Evolutionary conservation across 2,113 vertebrate species (phyloP), one percentile per base, ranked within the genome.

Genomic region (Pardalotus punctatus): DNA sequence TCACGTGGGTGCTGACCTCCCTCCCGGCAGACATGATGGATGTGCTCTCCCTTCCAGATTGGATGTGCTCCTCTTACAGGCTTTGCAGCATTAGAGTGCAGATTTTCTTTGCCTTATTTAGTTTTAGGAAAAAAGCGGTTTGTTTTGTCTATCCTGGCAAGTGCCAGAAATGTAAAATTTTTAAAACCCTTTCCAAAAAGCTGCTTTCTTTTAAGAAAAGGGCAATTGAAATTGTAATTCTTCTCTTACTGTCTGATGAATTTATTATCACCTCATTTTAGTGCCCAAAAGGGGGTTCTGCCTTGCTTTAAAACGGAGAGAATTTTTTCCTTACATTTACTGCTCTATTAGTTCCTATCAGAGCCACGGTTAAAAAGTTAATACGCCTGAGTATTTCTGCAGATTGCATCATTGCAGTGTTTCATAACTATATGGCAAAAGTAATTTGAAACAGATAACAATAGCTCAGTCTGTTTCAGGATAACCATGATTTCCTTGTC

Each of bases 381-480:
- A 80, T 92, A 43, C 0, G 58, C 92, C 65, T 60, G 57, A 96
- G 76, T 86, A 73, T 97, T 97, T 96, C 96, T 95, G 80, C 71
- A 87, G 90, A 94, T 97, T 97, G 97, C 97, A 97, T 97, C 70
- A 94, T 94, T 96, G 95, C 71, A 86, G 50, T 29, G 88, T 93
- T 97, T 95, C 94, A 96, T 90, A 97, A 97, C 88, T 67, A 79
- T 76, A 72, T 31, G 57, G 79, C 76, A 70, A 66, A 92, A 91
- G 61, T 95, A 91, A 95, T 93, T 61, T 87, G 87, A 96, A 95
- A 70, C 91, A 96, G 93, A 97, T 91, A 96, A 91, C 95, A 97
- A 97, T 82, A 78, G 69, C 66, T 50, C 74, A 88, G 86, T 89
- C 87, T 98, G 94, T 97, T 62, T 94, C 88, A 60, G 93, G 57